Conservation (phyloP, 2,113 vertebrate species). For the Puma concolor region DNA sequence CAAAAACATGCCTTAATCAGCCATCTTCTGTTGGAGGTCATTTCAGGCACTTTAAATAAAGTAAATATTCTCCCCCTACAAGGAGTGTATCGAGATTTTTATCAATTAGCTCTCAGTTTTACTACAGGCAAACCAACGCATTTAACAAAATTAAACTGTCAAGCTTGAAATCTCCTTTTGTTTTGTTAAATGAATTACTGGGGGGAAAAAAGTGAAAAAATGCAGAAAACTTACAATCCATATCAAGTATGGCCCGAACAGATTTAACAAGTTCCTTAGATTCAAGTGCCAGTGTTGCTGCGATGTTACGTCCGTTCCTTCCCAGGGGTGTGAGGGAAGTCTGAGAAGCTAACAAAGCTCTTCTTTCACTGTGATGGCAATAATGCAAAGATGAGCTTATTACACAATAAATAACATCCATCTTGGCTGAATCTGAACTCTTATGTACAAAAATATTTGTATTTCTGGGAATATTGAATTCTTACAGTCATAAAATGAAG, state of each 20-base stretch:
- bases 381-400: background rate
- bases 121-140: background rate
- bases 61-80: background rate
- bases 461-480: background rate
- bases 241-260: slow-evolving; percentile 90
- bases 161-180: background rate
- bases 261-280: slow-evolving; percentile 92
- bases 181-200: background rate
- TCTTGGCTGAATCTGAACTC: background rate
- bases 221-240: slow-evolving; percentile 91
- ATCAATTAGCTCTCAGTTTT: background rate
- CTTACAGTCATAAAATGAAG: background rate
- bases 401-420: background rate
- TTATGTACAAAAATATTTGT: background rate
- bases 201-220: background rate
- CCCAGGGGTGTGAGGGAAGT: slow-evolving; percentile 79
- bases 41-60: background rate
- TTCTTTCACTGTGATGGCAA: slow-evolving; percentile 83
- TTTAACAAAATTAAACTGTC: background rate
- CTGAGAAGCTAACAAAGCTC: slow-evolving; percentile 79
- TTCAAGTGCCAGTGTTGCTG: slow-evolving; percentile 88
- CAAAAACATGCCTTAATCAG: background rate
- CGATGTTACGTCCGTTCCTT: slow-evolving; percentile 82
- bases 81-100: background rate
- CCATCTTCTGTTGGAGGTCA: background rate